Evolutionary conservation across 2,113 vertebrate genomes (phyloP), one percentile per base, ranked within the genome.

Genomic region (Lates calcarifer): DNA sequence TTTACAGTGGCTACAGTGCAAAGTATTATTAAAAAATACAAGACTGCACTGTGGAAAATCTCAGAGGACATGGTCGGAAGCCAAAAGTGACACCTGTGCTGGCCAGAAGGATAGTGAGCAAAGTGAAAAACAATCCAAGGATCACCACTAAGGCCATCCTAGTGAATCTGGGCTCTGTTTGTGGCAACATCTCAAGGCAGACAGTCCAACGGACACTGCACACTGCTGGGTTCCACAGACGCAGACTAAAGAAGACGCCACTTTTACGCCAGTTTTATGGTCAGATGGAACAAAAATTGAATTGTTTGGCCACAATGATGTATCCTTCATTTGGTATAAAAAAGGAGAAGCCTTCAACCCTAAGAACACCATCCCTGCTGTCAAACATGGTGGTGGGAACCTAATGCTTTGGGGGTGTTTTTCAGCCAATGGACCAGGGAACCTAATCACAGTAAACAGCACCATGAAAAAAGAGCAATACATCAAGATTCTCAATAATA

Each of bases 401-500:
- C 43, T 67, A 43, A 43, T 43, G 41, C 41, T 43, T 67, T 67
- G 64, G 43, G 17, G 18, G 11, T 33, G 45, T 49, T 51, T 49
- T 51, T 66, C 41, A 66, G 41, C 17, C 64, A 66, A 17, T 45
- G 47, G 45, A 69, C 67, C 49, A 37, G 49, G 53, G 22, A 41
- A 71, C 33, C 68, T 56, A 26, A 41, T 71, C 51, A 71, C 22
- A 41, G 68, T 56, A 39, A 57, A 71, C 10, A 5, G 68, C 51
- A 71, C 35, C 68, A 71, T 57, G 68, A 71, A 41, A 57, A 41
- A 57, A 56, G 67, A 70, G n/a, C 67, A 56, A 51, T n/a, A 68
- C 65, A 51, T 68, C 43, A 45, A 51, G 45, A 68, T 68, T 68
- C 65, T 68, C 45, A 51, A 51, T 18, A 51, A 67, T 24, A 67